Evolutionary conservation across 2,113 vertebrate genomes (phyloP).

Genomic region (Speoplatyrhinus poulsoni): DNA sequence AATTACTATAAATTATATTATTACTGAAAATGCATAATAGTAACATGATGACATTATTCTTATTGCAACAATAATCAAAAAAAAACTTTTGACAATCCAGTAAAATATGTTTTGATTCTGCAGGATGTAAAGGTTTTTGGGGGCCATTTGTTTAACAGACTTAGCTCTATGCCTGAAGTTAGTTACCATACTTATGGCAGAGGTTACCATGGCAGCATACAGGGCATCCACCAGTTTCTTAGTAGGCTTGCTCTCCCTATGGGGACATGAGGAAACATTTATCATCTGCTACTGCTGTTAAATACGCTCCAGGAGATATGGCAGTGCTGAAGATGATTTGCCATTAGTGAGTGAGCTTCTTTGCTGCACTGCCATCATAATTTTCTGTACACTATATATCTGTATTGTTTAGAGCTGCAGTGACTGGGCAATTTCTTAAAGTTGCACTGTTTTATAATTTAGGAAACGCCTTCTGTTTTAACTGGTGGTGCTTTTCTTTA

Average conservation of each 20-base stretch:
- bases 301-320: constrained; percentile 40
- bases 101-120: constrained; percentile 17
- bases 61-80: too few relatives aligned
- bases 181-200: constrained; percentile 38
- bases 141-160: background rate
- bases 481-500: constrained; percentile 47
- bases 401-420: constrained; percentile 4
- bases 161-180: constrained; percentile 15
- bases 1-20: too few relatives aligned
- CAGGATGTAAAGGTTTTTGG: constrained; percentile 26
- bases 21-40: too few relatives aligned
- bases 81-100: constrained; percentile 13
- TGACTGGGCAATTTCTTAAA: constrained; percentile 19
- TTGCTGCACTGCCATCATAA: too few relatives aligned
- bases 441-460: constrained; percentile 48
- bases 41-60: background rate
- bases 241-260: constrained; percentile 13
- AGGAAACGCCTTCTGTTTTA: constrained; percentile 40
- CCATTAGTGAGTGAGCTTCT: constrained; percentile 53
- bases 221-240: constrained; percentile 28
- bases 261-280: constrained; percentile 31
- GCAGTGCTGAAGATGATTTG: constrained; percentile 46
- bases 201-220: constrained; percentile 29
- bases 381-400: background rate
- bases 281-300: constrained; percentile 40